Evolutionary conservation across 1,140 invertebrate genomes (phyloP), one percentile per base, ranked within the genome.

Genomic region (Cardiocondyla obscurior): DNA sequence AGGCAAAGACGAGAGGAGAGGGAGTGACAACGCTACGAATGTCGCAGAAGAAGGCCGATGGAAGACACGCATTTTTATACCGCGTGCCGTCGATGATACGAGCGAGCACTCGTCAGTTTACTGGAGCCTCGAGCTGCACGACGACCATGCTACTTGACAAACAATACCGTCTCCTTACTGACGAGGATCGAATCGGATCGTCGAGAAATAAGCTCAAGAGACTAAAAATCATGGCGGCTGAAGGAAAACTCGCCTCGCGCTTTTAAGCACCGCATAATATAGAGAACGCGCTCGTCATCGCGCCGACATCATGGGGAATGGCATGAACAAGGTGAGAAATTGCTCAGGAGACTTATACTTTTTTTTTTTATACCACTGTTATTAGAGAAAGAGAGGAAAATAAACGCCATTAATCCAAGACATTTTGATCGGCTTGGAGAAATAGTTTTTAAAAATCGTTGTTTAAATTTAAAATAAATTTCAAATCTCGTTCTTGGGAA

Each of bases 251-350:
- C 8, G 14, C 19, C n/a, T 72, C 81, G 33, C 42, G 57, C 65
- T 73, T 79, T 83, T 86, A 67, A 83, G 39, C 30, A 19, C 8
- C 33, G 62, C n/a, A 65, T 67, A 44, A 72, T 3, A 57, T 6
- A 12, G 5, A 39, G 4, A 51, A 44, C 53, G 36, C 19, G 69
- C 53, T 30, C 16, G 12, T 46, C 60, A 39, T 49, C 57, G 53
- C 30, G 22, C 51, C 46, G 58, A 12, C 85, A 85, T 92, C 90
- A 96, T 97, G 96, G 96, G 96, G 90, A 96, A 97, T 95, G 96
- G 96, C 91, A 97, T 97, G 96, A 96, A 97, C 91, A 97, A 96
- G 96, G 96, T 96, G 94, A 95, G 92, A 89, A 33, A 22, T 16
- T 19, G n/a, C 22, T 12, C 16, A 28, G 33, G 60, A 49, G 16